Evolutionary conservation across 1,140 invertebrate species (phyloP), one percentile per base, ranked within the genome.

Genomic region (Drosophila nigromelanica): DNA sequence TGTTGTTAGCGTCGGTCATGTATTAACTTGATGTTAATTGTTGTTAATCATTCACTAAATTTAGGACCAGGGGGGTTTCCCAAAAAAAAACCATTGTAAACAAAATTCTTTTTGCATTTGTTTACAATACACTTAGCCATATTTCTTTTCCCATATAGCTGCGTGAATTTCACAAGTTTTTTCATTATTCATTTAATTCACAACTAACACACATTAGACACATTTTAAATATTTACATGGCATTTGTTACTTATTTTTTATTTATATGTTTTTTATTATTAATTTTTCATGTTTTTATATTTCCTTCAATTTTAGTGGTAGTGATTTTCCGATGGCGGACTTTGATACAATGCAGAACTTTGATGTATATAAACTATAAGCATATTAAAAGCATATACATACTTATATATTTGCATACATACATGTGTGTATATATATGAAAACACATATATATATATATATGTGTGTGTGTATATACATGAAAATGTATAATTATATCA

Each of bases 321-420:
- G 50, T 76, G 83, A 91, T 73, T 89, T 90, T 78, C 66, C 52
- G 50, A 86, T 87, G 68, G 18, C 89, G 83, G 89, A 91, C 62
- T 90, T 91, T 74, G 89, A 91, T 47, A 54, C 82, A 64, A 87
- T 91, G 71, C 69, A 69, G 51, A 82, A 77, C 77, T 89, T 89
- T 79, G 79, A 89, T 66, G 70, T 80, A 67, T 80, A 86, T 81
- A 78, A 76, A 69, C 61, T 86, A 74, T 64, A 62, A 77, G 59
- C 37, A 64, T 51, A 59, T 42, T 67, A 62, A 58, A 51, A 14
- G 47, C 24, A 58, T 52, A 66, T 27, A 18, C 61, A 64, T 30
- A 74, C 35, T 52, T 51, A 76, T 67, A 72, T 56, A 58, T 68
- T 66, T n/a, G 27, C 56, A 63, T 35, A 8, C 8, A 35, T 35